Evolutionary conservation across 2,888 invertebrate genomes (phyloP), one percentile per base, ranked within the genome.

Genomic region (Rhaphigaster nebulosa): DNA sequence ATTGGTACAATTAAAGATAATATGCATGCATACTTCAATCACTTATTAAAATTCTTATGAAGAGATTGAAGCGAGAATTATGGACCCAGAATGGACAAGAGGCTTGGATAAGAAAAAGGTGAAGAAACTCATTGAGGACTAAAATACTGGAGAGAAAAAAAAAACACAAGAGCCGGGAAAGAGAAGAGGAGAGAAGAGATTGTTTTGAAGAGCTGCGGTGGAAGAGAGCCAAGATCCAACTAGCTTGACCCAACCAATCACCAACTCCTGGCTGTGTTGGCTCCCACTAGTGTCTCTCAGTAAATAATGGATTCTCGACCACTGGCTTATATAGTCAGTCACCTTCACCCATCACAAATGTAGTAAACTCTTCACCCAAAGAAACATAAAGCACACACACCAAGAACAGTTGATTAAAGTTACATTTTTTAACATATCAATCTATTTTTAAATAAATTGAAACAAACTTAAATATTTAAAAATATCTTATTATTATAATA

Each of bases 241-340:
- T 76, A 76, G 70, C 70, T 38, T 76, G 34, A 34, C 34, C 70
- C 70, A 38, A 76, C 70, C 70, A 76, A 76, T 76, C 70, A 76
- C 70, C 34, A 38, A 26, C 70, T 76, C 70, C 70, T 76, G 70
- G 70, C 70, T 20, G 1, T 76, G 38, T 38, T 76, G 70, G 70
- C 70, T 20, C 1, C 18, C 34, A 6, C 38, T 20, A 38, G 8
- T 38, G 70, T 76, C 70, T 23, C 70, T 76, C 70, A 5, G 20
- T 38, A 76, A 76, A 76, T 76, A 76, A 76, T 76, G 38, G 70
- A 76, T 76, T 15, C 70, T 38, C 70, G 5, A 76, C 20, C 34
- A 38, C 70, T 70, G 29, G 29, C 15, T 70, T 70, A 70, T 29
- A 70, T 34, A 70, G 45, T n/a, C n/a, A 10, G 65, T 76, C 70